Evolutionary conservation across 2,797 vertebrate genomes (phyloP).

Genomic region (Enteromius radiatus): DNA sequence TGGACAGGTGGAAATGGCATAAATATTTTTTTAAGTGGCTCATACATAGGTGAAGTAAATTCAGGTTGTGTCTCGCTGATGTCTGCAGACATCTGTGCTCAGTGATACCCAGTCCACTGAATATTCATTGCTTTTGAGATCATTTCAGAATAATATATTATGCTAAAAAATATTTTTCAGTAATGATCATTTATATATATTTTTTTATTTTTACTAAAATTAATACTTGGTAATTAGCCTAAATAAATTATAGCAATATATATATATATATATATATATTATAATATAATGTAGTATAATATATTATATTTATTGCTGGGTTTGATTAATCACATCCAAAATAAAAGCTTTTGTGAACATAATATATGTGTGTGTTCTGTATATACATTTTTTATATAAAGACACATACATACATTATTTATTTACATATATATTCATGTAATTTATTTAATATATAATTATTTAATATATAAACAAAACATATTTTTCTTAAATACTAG

Average conservation of each 20-base stretch:
- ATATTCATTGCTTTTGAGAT: constrained; percentile 5
- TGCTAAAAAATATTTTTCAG: neutral
- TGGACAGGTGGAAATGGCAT: neutral
- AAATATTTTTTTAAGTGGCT: neutral
- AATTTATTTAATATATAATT: too few relatives aligned
- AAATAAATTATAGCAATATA: neutral
- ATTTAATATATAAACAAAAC: too few relatives aligned
- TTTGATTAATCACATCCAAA: too few relatives aligned
- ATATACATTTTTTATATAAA: too few relatives aligned
- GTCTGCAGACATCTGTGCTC: constrained; percentile 1
- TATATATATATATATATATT: neutral
- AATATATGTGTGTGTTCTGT: too few relatives aligned
- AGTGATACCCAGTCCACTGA: neutral
- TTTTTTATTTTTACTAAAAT: neutral
- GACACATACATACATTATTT: too few relatives aligned
- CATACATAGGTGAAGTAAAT: neutral
- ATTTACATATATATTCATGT: too few relatives aligned
- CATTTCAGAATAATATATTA: neutral
- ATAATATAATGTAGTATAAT: neutral
- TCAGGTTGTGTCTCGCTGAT: neutral
- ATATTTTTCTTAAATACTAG: too few relatives aligned
- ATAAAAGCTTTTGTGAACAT: too few relatives aligned
- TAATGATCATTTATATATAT: neutral
- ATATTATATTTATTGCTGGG: too few relatives aligned
- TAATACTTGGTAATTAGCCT: neutral